A percentile compares a stretch with the other conserved stretches of the same genome.
Evolutionary conservation across 1,140 invertebrate species (phyloP).

Genomic region (Drosophila elegans): DNA sequence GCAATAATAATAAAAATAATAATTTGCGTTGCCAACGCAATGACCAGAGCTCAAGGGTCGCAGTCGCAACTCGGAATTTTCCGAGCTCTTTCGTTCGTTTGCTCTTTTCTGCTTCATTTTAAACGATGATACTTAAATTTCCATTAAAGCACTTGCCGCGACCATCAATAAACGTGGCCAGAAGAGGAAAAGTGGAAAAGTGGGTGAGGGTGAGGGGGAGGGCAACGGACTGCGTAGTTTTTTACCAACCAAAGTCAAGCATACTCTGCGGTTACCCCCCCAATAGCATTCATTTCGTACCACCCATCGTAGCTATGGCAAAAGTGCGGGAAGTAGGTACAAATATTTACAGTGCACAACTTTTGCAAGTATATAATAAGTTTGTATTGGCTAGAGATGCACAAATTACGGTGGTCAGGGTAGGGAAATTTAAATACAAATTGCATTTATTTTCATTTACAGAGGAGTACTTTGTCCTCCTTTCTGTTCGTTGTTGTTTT

Average conservation of each 20-base stretch:
- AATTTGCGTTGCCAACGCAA: slow-evolving; percentile 72
- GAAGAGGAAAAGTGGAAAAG: not conserved
- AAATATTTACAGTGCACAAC: slow-evolving; percentile 77
- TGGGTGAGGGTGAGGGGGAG: not conserved
- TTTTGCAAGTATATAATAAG: slow-evolving; percentile 59
- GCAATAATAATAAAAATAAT: slow-evolving; percentile 73
- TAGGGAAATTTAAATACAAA: slow-evolving; percentile 11
- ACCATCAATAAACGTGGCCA: slow-evolving; percentile 72
- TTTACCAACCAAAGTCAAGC: slow-evolving; percentile 67
- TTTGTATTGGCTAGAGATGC: slow-evolving; percentile 60
- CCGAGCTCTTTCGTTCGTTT: slow-evolving; percentile 26
- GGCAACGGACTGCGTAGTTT: slow-evolving; percentile 52
- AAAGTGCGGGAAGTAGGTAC: slow-evolving; percentile 40
- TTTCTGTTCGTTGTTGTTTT: not conserved
- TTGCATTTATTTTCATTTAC: not conserved
- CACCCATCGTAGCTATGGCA: slow-evolving; percentile 5
- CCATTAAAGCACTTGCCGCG: slow-evolving; percentile 80
- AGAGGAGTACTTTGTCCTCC: not conserved
- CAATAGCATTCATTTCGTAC: slow-evolving; percentile 4
- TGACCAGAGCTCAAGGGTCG: slow-evolving; percentile 60
- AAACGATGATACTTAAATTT: slow-evolving; percentile 84
- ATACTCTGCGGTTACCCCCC: slow-evolving; percentile 61
- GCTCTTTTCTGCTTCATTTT: slow-evolving; percentile 79
- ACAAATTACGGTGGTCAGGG: slow-evolving; percentile 11
- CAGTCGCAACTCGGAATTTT: slow-evolving; percentile 26